phyloP scores from a whole-genome alignment of 2,888 invertebrate species.

The Alentia gelatinosa region DNA sequence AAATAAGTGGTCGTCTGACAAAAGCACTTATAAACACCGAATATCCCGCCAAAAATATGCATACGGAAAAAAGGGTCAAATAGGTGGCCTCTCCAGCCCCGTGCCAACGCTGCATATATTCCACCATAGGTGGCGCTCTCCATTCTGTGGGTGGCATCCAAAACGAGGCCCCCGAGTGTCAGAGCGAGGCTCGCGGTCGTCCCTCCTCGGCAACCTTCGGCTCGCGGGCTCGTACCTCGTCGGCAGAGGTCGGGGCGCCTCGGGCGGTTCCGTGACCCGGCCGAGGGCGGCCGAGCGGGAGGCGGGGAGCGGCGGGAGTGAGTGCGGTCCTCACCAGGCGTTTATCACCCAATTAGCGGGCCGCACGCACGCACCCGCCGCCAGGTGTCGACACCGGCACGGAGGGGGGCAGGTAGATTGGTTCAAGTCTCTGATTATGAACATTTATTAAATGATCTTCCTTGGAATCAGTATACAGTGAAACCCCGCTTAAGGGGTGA shows the following conservation, averaged over 20 bases:
- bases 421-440: not conserved
- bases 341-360: conserved; percentile 3
- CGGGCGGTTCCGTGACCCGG: conserved; percentile 9
- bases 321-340: not conserved
- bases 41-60: too few relatives aligned
- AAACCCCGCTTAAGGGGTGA: not conserved
- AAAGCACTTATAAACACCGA: too few relatives aligned
- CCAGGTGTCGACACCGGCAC: not conserved
- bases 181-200: conserved; percentile 28
- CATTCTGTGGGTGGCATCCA: conserved; percentile 13
- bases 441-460: not conserved
- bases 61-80: too few relatives aligned
- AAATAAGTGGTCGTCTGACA: too few relatives aligned
- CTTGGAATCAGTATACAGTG: not conserved
- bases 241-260: conserved; percentile 4
- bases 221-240: conserved; percentile 18
- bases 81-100: too few relatives aligned
- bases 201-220: conserved; percentile 26
- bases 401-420: not conserved
- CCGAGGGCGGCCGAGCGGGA: not conserved
- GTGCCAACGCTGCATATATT: too few relatives aligned
- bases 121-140: not conserved
- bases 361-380: not conserved
- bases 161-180: not conserved
- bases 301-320: not conserved